A percentile compares a stretch with the other conserved stretches of the same genome.
Conservation (phyloP, 1,140 invertebrate genomes). For the Saccostrea glomerata region DNA sequence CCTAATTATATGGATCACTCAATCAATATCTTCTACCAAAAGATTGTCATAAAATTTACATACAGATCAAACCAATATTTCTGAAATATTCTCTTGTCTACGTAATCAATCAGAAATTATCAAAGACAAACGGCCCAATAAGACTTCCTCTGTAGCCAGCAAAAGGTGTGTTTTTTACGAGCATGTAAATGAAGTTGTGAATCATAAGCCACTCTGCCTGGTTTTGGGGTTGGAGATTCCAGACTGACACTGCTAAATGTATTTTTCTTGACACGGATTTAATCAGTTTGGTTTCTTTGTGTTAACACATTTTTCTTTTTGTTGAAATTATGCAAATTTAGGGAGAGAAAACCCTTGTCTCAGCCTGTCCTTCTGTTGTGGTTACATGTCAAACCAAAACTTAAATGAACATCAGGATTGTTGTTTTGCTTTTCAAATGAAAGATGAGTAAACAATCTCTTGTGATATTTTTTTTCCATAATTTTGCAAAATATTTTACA, state of each 20-base stretch:
- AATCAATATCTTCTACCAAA: background rate
- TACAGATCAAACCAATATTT: background rate
- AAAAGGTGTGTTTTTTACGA: constrained; percentile 1
- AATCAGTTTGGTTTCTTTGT: constrained; percentile 19
- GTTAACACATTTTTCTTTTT: constrained; percentile 6
- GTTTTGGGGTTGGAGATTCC: background rate
- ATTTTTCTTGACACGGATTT: constrained; percentile 33
- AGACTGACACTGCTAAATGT: constrained; percentile 27
- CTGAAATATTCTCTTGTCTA: background rate
- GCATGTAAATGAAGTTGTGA: constrained; percentile 2
- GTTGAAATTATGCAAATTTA: constrained; percentile 1
- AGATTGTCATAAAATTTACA: constrained; percentile 5
- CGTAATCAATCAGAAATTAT: background rate
- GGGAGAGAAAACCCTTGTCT: background rate
- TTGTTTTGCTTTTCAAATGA: background rate
- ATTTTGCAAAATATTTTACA: too few relatives aligned
- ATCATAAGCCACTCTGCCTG: background rate
- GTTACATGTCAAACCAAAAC: background rate
- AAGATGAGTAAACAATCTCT: too few relatives aligned
- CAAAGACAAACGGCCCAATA: background rate
- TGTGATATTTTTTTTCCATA: too few relatives aligned
- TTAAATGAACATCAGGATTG: background rate
- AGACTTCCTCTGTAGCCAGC: background rate
- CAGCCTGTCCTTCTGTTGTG: background rate
- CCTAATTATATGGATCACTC: background rate